These are phyloP conservation scores for Neolamprologus multifasciatus DNA, from an alignment of 2,797 vertebrate genomes.

Conservation along the genomic window DNA sequence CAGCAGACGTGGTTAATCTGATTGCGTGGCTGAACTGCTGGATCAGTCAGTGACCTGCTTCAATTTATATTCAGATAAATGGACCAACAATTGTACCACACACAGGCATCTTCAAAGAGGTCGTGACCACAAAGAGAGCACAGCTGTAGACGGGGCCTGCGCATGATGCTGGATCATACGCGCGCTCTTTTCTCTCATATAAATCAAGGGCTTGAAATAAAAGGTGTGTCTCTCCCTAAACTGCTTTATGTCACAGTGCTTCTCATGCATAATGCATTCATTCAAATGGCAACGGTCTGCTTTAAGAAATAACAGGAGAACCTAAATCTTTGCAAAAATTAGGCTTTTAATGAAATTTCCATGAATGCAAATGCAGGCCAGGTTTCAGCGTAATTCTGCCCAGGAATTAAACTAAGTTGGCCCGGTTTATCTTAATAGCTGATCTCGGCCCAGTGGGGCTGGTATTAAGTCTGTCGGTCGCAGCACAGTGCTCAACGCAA, in stretches of 20 bases:
- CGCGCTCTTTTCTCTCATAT: slow-evolving; percentile 3
- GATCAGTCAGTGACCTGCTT: slow-evolving; percentile 45
- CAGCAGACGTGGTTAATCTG: slow-evolving; percentile 19
- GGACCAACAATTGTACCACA: slow-evolving; percentile 48
- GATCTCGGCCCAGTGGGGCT: slow-evolving; percentile 73
- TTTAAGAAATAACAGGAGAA: slow-evolving; percentile 67
- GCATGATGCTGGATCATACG: slow-evolving; percentile 44
- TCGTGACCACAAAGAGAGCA: slow-evolving; percentile 42
- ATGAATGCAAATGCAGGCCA: slow-evolving; percentile 76
- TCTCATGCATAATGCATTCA: slow-evolving; percentile 68
- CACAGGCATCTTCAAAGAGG: slow-evolving; percentile 32
- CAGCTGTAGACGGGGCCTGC: slow-evolving; percentile 31
- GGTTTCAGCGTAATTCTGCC: slow-evolving; percentile 71
- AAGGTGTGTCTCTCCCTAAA: slow-evolving; percentile 48
- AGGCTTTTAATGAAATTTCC: slow-evolving; percentile 81
- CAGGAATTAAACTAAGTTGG: slow-evolving; percentile 78
- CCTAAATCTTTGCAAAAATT: slow-evolving; percentile 76
- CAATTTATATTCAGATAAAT: slow-evolving; percentile 62
- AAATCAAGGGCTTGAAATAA: slow-evolving; percentile 45
- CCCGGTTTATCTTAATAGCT: slow-evolving; percentile 80
- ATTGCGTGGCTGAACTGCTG: slow-evolving; percentile 32
- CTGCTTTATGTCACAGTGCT: slow-evolving; percentile 43
- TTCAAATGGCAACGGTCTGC: slow-evolving; percentile 59
- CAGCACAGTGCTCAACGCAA: slow-evolving; percentile 68
- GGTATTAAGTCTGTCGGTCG: slow-evolving; percentile 71